A percentile compares a stretch with the other conserved stretches of the same genome.
phyloP scores from a whole-genome alignment of 2,797 vertebrate species.

The Gastrophryne carolinensis region DNA sequence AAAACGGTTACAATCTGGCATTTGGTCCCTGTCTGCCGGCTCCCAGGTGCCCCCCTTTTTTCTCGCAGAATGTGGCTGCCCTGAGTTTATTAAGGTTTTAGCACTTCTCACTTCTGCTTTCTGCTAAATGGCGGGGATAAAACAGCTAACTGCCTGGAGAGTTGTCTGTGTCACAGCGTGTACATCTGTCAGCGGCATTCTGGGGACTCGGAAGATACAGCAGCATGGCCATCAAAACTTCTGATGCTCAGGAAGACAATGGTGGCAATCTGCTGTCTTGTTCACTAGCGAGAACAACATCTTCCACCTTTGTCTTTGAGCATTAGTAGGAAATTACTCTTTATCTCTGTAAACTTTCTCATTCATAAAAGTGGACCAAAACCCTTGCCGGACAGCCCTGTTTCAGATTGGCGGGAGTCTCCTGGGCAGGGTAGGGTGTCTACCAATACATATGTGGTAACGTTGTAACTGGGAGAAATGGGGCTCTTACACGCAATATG shows the following conservation, averaged over 20 bases:
- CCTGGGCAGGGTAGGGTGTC: too few relatives aligned
- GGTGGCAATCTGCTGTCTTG: conserved; percentile 2
- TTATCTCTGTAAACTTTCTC: too few relatives aligned
- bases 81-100: conserved; percentile 67
- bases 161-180: conserved; percentile 28
- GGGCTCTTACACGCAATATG: too few relatives aligned
- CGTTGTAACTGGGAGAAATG: too few relatives aligned
- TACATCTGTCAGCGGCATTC: conserved; percentile 25
- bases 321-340: too few relatives aligned
- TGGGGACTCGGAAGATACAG: not conserved
- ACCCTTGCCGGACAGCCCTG: too few relatives aligned
- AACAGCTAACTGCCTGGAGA: conserved; percentile 39
- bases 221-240: not conserved
- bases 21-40: conserved; percentile 79
- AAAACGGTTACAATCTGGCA: conserved; percentile 79
- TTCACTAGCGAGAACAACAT: too few relatives aligned
- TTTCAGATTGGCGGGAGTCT: too few relatives aligned
- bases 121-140: conserved; percentile 39
- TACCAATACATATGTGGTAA: too few relatives aligned
- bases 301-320: too few relatives aligned
- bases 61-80: conserved; percentile 66
- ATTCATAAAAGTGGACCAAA: too few relatives aligned
- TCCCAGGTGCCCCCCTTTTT: conserved; percentile 70
- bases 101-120: conserved; percentile 53
- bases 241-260: not conserved